phyloP scores from a whole-genome alignment of 1,140 invertebrate genomes.

The Listronotus bonariensis region DNA sequence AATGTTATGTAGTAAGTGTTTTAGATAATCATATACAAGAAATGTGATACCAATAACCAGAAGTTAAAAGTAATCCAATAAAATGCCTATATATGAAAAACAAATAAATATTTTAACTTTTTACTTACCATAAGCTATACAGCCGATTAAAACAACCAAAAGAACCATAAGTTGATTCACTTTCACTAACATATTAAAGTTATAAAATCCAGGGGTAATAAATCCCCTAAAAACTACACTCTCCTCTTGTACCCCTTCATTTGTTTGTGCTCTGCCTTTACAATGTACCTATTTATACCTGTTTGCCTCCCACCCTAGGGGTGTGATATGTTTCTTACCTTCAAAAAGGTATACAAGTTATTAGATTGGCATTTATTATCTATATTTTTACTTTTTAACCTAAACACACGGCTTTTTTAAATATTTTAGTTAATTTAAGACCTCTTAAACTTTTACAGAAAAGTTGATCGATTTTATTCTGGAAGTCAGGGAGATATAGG shows the following conservation, averaged over 20 bases:
- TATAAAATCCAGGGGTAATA: not conserved
- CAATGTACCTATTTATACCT: slow-evolving; percentile 5
- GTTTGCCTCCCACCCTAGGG: slow-evolving; percentile 4
- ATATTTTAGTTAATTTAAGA: too few relatives aligned
- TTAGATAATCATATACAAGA: too few relatives aligned
- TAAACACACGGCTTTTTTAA: too few relatives aligned
- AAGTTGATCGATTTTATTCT: slow-evolving; percentile 25
- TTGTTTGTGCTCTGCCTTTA: not conserved
- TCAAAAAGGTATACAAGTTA: too few relatives aligned
- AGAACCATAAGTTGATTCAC: not conserved
- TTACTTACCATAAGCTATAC: slow-evolving; percentile 15
- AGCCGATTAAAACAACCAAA: slow-evolving; percentile 9
- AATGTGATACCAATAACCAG: too few relatives aligned
- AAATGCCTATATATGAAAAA: too few relatives aligned
- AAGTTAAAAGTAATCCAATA: too few relatives aligned
- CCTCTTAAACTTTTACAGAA: slow-evolving; percentile 7
- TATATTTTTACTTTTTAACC: too few relatives aligned
- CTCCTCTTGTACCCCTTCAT: slow-evolving; percentile 31
- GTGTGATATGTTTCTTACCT: too few relatives aligned
- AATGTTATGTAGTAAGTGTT: too few relatives aligned
- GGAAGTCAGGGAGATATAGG: slow-evolving; percentile 2
- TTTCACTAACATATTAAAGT: slow-evolving; percentile 3
- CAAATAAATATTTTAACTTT: too few relatives aligned
- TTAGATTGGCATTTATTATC: too few relatives aligned
- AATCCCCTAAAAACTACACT: slow-evolving; percentile 10